These are phyloP conservation scores for Xylophagus ater DNA, from an alignment of 2,888 invertebrate genomes.

Conservation along the genomic window DNA sequence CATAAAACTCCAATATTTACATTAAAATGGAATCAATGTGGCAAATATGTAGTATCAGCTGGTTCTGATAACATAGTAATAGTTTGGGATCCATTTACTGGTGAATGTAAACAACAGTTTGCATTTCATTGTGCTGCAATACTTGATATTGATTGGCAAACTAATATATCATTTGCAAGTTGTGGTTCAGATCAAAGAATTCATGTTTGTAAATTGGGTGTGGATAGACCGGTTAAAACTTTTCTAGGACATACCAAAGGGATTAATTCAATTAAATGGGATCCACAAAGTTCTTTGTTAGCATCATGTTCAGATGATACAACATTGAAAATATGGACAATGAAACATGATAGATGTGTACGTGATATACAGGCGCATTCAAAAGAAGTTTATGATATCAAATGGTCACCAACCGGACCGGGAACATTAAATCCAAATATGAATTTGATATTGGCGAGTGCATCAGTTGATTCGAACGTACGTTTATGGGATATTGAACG, in stretches of 20 bases:
- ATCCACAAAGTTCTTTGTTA: slow-evolving; percentile 89
- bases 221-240: slow-evolving; percentile 94
- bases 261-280: slow-evolving; percentile 99
- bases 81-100: slow-evolving; percentile 98
- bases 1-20: slow-evolving; percentile 99
- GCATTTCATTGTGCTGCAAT: slow-evolving; percentile 97
- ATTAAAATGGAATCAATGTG: slow-evolving; percentile 96
- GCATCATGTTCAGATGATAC: slow-evolving; percentile 99
- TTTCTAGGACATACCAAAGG: slow-evolving; percentile 97
- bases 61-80: slow-evolving; percentile 94
- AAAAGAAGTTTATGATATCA: slow-evolving; percentile 98
- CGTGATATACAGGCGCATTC: slow-evolving; percentile 93
- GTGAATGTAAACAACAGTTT: slow-evolving; percentile 97
- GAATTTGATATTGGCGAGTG: slow-evolving; percentile 91
- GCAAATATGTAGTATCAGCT: slow-evolving; percentile 95
- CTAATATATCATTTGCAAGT: slow-evolving; percentile 93
- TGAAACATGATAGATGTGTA: slow-evolving; percentile 91
- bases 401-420: slow-evolving; percentile 98
- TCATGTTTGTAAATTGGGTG: slow-evolving; percentile 88
- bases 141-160: slow-evolving; percentile 98
- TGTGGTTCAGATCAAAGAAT: slow-evolving; percentile 99
- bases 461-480: slow-evolving; percentile 97
- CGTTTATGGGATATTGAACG: slow-evolving; percentile 93
- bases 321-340: slow-evolving; percentile 99
- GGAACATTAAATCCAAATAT: slow-evolving; percentile 95